Conservation (phyloP, 2,797 vertebrate species). For the Acanthiza pusilla region DNA sequence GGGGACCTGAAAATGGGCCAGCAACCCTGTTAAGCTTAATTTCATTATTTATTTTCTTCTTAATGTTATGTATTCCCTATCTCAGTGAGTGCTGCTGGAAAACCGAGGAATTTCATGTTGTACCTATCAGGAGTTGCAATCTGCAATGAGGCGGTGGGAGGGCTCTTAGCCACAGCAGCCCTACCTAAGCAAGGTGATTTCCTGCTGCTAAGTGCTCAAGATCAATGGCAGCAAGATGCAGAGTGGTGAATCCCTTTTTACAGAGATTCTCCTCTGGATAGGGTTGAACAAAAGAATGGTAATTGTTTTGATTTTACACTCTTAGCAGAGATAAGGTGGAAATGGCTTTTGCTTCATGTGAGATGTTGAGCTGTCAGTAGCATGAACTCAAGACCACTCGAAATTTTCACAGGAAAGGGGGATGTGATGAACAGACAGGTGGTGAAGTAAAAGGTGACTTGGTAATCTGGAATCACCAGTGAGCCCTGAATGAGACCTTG, state of each 20-base stretch:
- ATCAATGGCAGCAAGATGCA: background rate
- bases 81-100: conserved; percentile 27
- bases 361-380: background rate
- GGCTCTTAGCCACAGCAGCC: background rate
- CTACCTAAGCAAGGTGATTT: background rate
- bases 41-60: conserved; percentile 44
- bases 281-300: background rate
- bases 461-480: background rate
- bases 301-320: background rate
- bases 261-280: background rate
- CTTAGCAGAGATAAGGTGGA: background rate
- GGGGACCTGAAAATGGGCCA: conserved; percentile 47
- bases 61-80: background rate
- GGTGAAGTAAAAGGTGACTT: background rate
- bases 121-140: background rate
- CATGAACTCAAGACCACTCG: background rate
- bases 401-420: background rate
- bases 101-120: background rate
- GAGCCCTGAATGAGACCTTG: background rate
- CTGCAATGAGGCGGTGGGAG: background rate
- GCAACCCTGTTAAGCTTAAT: conserved; percentile 37
- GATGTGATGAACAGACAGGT: background rate
- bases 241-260: background rate
- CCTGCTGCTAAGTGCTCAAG: background rate
- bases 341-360: background rate